Conservation (phyloP, 2,113 vertebrate genomes). For the Eonycteris spelaea region DNA sequence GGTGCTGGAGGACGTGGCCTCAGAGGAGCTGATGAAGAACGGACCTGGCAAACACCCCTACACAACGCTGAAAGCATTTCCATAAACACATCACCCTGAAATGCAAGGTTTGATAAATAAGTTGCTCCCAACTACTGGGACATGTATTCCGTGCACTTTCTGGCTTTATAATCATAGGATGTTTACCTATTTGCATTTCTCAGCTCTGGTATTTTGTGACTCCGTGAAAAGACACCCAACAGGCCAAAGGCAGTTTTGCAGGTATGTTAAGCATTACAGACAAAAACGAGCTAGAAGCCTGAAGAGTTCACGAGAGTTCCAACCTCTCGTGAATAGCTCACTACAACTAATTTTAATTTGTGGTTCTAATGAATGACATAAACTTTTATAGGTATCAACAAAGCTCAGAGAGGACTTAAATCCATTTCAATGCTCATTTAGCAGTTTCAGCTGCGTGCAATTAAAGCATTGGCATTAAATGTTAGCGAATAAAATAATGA, state of each 20-base stretch:
- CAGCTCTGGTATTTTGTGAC: neutral
- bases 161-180: neutral
- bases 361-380: slow-evolving; percentile 78
- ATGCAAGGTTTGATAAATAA: neutral
- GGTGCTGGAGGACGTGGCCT: neutral
- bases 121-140: neutral
- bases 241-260: neutral
- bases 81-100: neutral
- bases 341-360: slow-evolving; percentile 65
- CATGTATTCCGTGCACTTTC: neutral
- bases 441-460: slow-evolving; percentile 85
- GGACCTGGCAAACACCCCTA: neutral
- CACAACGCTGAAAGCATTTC: neutral
- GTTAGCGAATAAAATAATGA: slow-evolving; percentile 94
- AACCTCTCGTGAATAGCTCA: neutral
- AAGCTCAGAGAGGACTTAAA: slow-evolving; percentile 80
- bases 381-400: slow-evolving; percentile 82
- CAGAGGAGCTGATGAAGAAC: neutral
- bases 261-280: neutral
- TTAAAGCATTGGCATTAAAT: slow-evolving; percentile 91
- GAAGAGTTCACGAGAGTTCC: neutral
- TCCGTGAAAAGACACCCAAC: slow-evolving; percentile 1
- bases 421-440: slow-evolving; percentile 90
- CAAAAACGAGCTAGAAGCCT: neutral
- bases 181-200: neutral